Conservation (phyloP, 1,140 invertebrate species). For the Philopotamus ludificatus region DNA sequence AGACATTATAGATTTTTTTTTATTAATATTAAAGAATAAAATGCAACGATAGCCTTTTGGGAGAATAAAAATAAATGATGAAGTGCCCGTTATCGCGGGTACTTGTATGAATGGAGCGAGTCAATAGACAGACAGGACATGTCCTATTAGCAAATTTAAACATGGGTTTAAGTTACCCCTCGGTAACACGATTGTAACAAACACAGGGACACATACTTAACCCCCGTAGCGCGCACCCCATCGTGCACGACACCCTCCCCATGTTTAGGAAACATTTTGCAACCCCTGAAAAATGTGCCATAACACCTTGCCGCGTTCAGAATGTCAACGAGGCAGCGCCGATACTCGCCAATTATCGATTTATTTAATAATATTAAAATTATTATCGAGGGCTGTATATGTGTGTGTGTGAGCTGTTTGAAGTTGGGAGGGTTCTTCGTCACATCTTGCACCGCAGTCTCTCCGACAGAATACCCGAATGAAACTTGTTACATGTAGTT, state of each 20-base stretch:
- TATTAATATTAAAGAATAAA: no score
- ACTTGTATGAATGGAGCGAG: conserved; percentile 21
- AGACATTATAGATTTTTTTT: no score
- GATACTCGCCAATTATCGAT: no score
- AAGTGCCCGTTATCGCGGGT: background rate
- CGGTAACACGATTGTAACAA: conserved; percentile 17
- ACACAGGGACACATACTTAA: conserved; percentile 25
- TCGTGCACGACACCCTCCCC: background rate
- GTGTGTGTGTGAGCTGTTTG: background rate
- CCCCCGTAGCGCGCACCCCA: background rate
- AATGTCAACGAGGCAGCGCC: background rate
- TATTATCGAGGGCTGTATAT: background rate
- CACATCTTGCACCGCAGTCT: background rate
- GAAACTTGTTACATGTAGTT: conserved; percentile 17
- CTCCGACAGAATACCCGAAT: background rate
- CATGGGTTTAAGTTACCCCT: conserved; percentile 26
- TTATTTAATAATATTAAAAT: no score
- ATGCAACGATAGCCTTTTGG: no score
- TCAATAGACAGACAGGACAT: conserved; percentile 32
- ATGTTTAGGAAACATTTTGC: conserved; percentile 12
- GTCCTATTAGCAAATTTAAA: conserved; percentile 34
- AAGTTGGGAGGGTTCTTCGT: background rate
- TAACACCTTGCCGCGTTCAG: background rate
- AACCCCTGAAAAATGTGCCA: background rate
- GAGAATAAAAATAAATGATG: background rate